phyloP scores from a whole-genome alignment of 2,888 invertebrate genomes.

The Rotaria sp. region DNA sequence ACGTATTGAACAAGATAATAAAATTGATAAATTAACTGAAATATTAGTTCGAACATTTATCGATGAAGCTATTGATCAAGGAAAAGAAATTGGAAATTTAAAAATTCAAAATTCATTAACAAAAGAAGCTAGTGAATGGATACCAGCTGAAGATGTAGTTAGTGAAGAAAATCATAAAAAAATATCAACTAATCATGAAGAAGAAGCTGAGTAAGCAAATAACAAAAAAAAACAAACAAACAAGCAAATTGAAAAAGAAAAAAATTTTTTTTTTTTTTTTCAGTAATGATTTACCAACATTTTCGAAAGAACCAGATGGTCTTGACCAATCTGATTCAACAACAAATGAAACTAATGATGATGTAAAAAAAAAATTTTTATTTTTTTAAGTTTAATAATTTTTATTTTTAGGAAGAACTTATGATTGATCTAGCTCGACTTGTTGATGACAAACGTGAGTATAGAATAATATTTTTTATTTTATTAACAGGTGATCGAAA shows the following conservation, averaged over 20 bases:
- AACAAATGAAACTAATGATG: background rate
- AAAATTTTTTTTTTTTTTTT: background rate
- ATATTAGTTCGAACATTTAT: background rate
- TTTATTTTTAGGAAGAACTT: background rate
- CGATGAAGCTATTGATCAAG: conserved; percentile 5
- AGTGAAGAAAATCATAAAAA: background rate
- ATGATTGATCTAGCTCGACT: background rate
- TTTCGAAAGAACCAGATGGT: background rate
- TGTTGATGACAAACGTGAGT: background rate
- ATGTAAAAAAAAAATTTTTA: background rate
- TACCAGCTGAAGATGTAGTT: background rate
- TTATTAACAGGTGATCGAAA: background rate
- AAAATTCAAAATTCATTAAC: background rate
- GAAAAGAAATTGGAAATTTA: background rate
- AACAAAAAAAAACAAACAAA: too few relatives aligned
- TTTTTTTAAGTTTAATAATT: background rate
- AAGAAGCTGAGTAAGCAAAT: background rate
- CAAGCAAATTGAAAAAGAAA: too few relatives aligned
- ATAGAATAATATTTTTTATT: background rate
- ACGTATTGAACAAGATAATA: background rate
- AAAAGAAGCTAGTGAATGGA: background rate
- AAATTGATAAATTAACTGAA: background rate
- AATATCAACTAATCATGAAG: background rate
- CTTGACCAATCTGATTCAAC: background rate
- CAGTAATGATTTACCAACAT: background rate